Evolutionary conservation across 30 jellyfish, hydroid and myxozoan species (phyloP).

Genomic region (Phacellophora camtschatica): DNA sequence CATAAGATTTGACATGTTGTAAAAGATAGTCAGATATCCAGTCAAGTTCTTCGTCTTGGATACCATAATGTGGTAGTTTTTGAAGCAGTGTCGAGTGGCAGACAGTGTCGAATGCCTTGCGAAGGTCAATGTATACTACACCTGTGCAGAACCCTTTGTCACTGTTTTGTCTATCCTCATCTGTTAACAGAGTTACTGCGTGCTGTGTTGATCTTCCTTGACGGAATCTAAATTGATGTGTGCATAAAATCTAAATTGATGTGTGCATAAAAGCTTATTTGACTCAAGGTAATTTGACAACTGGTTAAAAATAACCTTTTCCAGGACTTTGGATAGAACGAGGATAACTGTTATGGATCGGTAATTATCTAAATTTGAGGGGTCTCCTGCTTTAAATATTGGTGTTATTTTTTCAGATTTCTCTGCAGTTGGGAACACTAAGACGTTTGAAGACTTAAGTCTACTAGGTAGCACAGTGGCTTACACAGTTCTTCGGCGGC

Average conservation of each 20-base stretch:
- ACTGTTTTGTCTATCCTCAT: constrained; percentile 59
- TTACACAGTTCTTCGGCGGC: constrained; percentile 45
- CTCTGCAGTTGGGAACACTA: constrained; percentile 4
- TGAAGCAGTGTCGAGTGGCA: constrained; percentile 44
- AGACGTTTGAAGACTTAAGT: constrained; percentile 18
- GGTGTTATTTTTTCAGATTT: constrained; percentile 42
- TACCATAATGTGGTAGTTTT: constrained; percentile 39
- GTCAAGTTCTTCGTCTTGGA: constrained; percentile 11
- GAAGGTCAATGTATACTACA: constrained; percentile 42
- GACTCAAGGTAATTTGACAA: constrained; percentile 9
- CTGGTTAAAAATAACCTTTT: not conserved
- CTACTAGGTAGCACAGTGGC: constrained; percentile 38
- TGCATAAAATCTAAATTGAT: constrained; percentile 28
- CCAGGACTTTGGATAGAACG: constrained; percentile 1
- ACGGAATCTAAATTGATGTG: constrained; percentile 64
- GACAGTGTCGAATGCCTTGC: constrained; percentile 42
- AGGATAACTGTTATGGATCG: not conserved
- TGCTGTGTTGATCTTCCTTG: constrained; percentile 65
- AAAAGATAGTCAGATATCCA: constrained; percentile 36
- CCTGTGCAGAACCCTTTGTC: constrained; percentile 59
- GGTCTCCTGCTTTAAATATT: no score
- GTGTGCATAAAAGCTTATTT: not conserved
- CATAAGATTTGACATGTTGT: constrained; percentile 6
- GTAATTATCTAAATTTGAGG: no score
- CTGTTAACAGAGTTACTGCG: constrained; percentile 58